Conservation (phyloP, 92 coral and sea anemone genomes). For the Porites lobata region DNA sequence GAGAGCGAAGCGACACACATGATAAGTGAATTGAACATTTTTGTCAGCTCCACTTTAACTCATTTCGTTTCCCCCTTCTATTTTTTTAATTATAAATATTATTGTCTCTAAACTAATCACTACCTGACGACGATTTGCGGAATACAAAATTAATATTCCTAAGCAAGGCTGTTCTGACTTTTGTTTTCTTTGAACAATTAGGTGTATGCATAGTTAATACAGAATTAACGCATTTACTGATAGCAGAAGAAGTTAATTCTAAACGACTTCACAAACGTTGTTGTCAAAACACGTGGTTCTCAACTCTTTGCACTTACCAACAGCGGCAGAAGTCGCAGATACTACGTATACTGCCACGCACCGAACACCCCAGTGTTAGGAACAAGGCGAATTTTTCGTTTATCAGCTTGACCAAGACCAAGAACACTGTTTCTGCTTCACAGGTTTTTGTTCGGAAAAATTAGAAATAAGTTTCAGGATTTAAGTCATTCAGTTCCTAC, state of each 20-base stretch:
- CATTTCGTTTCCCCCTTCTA: no score
- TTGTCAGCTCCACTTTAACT: no score
- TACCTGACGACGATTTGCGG: no score
- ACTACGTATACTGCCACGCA: constrained; percentile 24
- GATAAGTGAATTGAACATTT: no score
- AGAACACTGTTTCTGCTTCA: not conserved
- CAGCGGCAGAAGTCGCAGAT: not conserved
- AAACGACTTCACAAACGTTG: not conserved
- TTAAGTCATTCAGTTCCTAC: no score
- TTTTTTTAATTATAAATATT: no score
- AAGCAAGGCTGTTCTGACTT: no score
- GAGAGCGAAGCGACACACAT: no score
- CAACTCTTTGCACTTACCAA: constrained; percentile 29
- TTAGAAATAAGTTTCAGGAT: not conserved
- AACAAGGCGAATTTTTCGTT: constrained; percentile 6
- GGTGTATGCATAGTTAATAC: no score
- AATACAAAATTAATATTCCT: no score
- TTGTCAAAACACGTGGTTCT: constrained; percentile 15
- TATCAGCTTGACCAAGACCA: not conserved
- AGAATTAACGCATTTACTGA: not conserved
- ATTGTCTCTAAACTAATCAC: no score
- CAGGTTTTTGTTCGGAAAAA: not conserved
- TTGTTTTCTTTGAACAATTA: no score
- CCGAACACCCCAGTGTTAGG: not conserved
- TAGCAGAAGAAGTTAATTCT: not conserved